These are phyloP conservation scores for Menidia menidia DNA, from an alignment of 2,797 vertebrate species.

Conservation along the genomic window DNA sequence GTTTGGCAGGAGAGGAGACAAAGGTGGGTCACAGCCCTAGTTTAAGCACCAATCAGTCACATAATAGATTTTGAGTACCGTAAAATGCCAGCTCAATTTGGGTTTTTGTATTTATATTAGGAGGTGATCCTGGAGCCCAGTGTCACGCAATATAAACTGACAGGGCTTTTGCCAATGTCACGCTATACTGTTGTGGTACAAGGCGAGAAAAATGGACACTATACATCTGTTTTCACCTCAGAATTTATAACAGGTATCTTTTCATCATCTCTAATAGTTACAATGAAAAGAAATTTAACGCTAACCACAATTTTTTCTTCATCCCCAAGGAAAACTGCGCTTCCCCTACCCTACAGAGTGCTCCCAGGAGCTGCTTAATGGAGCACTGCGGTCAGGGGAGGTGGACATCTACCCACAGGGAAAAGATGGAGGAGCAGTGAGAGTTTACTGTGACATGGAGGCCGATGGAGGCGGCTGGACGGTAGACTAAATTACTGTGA, in stretches of 20 bases:
- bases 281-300: background rate
- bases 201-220: slow-evolving; percentile 78
- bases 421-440: slow-evolving; percentile 77
- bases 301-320: background rate
- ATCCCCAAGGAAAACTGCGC: slow-evolving; percentile 77
- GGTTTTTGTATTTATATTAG: slow-evolving; percentile 69
- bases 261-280: background rate
- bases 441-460: slow-evolving; percentile 94
- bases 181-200: slow-evolving; percentile 85
- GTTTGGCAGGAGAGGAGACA: slow-evolving; percentile 77
- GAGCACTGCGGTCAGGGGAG: slow-evolving; percentile 82
- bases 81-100: background rate
- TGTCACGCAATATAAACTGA: slow-evolving; percentile 81
- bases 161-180: slow-evolving; percentile 82
- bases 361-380: slow-evolving; percentile 89
- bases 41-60: background rate
- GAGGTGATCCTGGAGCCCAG: slow-evolving; percentile 82
- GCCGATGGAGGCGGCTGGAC: slow-evolving; percentile 93
- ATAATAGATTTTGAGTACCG: background rate
- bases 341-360: slow-evolving; percentile 89
- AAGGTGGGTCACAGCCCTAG: slow-evolving; percentile 75
- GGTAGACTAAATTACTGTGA: slow-evolving; percentile 71
- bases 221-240: slow-evolving; percentile 79
- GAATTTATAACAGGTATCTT: slow-evolving; percentile 88
- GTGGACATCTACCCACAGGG: slow-evolving; percentile 88